Evolutionary conservation across 2,888 invertebrate genomes (phyloP).

Genomic region (Chalcosyrphus nemorum): DNA sequence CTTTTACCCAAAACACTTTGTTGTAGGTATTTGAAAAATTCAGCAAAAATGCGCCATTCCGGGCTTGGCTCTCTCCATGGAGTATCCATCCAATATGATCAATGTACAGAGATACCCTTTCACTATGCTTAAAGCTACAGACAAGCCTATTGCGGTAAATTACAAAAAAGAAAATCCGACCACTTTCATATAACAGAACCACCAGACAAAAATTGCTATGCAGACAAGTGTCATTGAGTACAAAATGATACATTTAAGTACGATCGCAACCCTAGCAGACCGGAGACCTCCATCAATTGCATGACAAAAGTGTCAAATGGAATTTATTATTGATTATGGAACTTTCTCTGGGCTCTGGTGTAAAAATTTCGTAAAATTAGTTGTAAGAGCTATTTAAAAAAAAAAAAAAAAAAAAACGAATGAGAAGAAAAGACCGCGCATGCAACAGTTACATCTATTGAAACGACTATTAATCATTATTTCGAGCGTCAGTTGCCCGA

Average conservation of each 20-base stretch:
- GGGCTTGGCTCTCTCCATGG: not conserved
- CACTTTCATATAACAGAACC: not conserved
- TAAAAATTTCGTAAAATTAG: conserved; percentile 23
- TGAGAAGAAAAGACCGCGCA: conserved; percentile 22
- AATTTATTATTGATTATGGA: conserved; percentile 24
- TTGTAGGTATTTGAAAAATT: no score
- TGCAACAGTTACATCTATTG: conserved; percentile 49
- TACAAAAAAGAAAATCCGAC: not conserved
- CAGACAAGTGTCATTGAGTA: not conserved
- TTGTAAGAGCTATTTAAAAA: conserved; percentile 25
- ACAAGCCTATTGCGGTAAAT: not conserved
- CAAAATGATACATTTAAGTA: not conserved
- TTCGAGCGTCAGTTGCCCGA: conserved; percentile 60
- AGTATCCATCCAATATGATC: not conserved
- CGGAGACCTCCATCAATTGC: conserved; percentile 5
- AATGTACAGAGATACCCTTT: not conserved
- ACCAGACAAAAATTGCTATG: not conserved
- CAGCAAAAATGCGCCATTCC: not conserved
- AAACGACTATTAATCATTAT: conserved; percentile 60
- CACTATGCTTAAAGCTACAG: not conserved
- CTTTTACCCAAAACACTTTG: no score
- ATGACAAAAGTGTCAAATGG: conserved; percentile 32
- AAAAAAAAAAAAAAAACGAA: no score
- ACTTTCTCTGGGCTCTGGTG: conserved; percentile 37
- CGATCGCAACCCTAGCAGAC: not conserved